A percentile compares a stretch with the other conserved stretches of the same genome.
Conservation (phyloP, 2,113 vertebrate genomes). For the Chlorodrepanis virens region DNA sequence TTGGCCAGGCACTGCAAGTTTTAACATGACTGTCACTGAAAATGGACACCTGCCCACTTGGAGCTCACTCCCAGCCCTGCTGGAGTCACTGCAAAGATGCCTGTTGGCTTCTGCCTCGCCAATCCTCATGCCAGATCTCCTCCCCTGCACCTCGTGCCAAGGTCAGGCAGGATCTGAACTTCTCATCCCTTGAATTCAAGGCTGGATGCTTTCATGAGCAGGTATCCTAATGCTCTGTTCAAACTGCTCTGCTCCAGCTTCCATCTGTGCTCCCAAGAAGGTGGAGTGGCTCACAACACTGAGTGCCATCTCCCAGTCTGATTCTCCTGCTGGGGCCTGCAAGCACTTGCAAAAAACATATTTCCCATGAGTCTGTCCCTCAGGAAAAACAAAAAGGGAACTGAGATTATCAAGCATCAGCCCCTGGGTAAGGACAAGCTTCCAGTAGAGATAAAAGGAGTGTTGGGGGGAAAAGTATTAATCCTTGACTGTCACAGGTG, state of each 20-base stretch:
- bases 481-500: background rate
- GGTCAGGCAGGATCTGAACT: background rate
- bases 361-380: background rate
- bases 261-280: background rate
- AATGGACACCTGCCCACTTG: background rate
- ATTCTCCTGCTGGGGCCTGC: background rate
- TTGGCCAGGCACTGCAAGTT: background rate
- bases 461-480: accelerated
- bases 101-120: background rate
- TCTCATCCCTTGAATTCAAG: background rate
- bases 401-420: background rate
- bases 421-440: background rate
- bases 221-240: background rate
- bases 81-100: background rate
- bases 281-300: background rate
- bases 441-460: background rate
- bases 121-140: background rate
- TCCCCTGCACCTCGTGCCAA: background rate
- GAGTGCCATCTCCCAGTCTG: background rate
- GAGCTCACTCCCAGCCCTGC: background rate
- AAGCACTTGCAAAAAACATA: background rate
- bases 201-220: background rate
- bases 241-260: background rate
- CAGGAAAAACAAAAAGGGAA: background rate
- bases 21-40: background rate